Percentiles rank a stretch among this genome's conserved stretches.
Conservation (phyloP, 2,113 vertebrate species). For the Gambusia holbrooki region DNA sequence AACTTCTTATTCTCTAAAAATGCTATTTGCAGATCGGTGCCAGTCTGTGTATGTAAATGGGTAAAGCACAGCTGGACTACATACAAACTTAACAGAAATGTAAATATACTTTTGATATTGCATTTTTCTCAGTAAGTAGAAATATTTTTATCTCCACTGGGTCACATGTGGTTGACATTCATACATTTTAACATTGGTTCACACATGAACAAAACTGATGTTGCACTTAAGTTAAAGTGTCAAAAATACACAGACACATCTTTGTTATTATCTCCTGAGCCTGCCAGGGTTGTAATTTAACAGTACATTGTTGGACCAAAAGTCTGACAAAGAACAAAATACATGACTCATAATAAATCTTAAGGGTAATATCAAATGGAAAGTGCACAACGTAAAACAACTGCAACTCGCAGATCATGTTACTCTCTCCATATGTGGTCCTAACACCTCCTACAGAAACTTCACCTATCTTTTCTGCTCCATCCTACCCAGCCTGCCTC, state of each 20-base stretch:
- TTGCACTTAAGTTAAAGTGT: not conserved
- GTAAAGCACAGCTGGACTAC: not conserved
- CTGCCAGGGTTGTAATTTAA: not conserved
- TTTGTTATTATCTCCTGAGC: not conserved
- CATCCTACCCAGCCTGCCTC: not conserved
- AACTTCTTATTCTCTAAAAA: too few species aligned
- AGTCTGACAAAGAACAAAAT: not conserved
- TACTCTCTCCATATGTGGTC: conserved; percentile 6
- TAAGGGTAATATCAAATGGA: not conserved
- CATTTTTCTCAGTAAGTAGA: not conserved
- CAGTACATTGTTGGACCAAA: not conserved
- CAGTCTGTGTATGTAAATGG: not conserved
- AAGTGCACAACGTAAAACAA: conserved; percentile 2
- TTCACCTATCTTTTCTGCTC: conserved; percentile 4
- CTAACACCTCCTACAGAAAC: conserved; percentile 4
- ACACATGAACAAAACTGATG: too few species aligned
- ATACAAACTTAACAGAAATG: not conserved
- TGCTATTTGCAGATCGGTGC: too few species aligned
- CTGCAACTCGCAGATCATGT: not conserved
- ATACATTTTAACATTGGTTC: not conserved
- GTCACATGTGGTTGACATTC: not conserved
- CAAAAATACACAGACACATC: not conserved
- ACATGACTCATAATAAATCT: not conserved
- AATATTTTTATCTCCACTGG: not conserved
- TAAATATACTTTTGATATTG: not conserved